These are phyloP conservation scores for Smittia aterrima DNA, from an alignment of 2,888 invertebrate genomes.

Conservation along the genomic window DNA sequence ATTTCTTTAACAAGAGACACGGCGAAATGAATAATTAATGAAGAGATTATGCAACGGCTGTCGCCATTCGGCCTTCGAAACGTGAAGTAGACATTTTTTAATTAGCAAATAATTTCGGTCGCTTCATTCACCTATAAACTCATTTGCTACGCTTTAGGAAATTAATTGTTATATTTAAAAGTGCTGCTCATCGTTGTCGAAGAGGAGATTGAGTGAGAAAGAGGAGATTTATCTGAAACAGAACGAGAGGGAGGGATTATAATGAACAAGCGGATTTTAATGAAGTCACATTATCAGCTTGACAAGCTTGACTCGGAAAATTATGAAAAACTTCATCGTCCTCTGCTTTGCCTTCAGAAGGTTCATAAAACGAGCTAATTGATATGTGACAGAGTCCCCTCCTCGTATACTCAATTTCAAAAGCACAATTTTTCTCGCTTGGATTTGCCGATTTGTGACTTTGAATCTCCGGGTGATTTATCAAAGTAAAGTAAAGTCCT, in stretches of 20 bases:
- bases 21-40: constrained; percentile 14
- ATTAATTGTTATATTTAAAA: constrained; percentile 15
- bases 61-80: neutral
- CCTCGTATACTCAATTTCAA: neutral
- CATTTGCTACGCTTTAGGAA: constrained; percentile 14
- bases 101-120: constrained; percentile 6
- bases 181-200: neutral
- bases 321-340: too few species aligned
- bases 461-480: neutral
- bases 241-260: neutral
- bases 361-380: neutral
- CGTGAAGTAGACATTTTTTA: constrained; percentile 14
- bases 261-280: constrained; percentile 11
- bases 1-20: too few species aligned
- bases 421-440: neutral
- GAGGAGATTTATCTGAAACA: neutral
- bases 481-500: too few species aligned
- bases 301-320: neutral
- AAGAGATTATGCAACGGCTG: neutral
- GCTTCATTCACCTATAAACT: neutral
- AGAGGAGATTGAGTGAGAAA: neutral
- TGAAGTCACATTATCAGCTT: constrained; percentile 20
- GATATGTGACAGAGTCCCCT: neutral
- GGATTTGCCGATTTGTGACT: constrained; percentile 3
- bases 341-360: too few species aligned